These are phyloP conservation scores for Platichthys flesus DNA, from an alignment of 2,113 vertebrate species.

Conservation along the genomic window DNA sequence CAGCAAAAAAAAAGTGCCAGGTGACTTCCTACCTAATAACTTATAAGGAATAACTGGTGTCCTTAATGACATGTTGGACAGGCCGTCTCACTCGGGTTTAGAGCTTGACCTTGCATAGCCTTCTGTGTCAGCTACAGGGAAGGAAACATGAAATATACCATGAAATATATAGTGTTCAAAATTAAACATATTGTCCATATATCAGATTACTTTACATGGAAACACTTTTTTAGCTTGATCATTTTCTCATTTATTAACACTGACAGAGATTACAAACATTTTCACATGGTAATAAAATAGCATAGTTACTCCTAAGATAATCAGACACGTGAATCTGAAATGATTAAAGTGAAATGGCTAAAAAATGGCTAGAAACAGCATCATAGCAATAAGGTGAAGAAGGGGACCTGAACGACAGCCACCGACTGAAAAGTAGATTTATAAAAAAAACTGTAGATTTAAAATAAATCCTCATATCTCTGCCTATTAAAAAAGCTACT, in stretches of 20 bases:
- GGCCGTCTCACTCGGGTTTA: not conserved
- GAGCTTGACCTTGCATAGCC: conserved; percentile 48
- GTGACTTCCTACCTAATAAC: conserved; percentile 63
- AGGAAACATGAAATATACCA: not conserved
- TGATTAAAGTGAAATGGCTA: not conserved
- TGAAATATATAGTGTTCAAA: not conserved
- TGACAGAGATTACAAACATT: not conserved
- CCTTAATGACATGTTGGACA: conserved; percentile 18
- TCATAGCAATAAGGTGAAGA: not conserved
- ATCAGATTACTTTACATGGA: not conserved
- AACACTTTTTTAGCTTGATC: not conserved
- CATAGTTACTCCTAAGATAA: not conserved
- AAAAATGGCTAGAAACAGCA: not conserved
- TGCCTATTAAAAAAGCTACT: conserved; percentile 38
- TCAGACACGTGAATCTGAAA: not conserved
- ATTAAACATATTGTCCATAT: not conserved
- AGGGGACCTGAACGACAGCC: conserved; percentile 1
- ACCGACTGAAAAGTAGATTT: not conserved
- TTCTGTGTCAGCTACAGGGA: not conserved
- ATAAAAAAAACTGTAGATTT: not conserved
- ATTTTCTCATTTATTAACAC: not conserved
- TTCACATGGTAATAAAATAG: not conserved
- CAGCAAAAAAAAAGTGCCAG: conserved; percentile 29
- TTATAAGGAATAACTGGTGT: conserved; percentile 35
- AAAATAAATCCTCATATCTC: not conserved